These are phyloP conservation scores for Brachyhypopomus gauderio DNA, from an alignment of 2,113 vertebrate species.

Conservation along the genomic window DNA sequence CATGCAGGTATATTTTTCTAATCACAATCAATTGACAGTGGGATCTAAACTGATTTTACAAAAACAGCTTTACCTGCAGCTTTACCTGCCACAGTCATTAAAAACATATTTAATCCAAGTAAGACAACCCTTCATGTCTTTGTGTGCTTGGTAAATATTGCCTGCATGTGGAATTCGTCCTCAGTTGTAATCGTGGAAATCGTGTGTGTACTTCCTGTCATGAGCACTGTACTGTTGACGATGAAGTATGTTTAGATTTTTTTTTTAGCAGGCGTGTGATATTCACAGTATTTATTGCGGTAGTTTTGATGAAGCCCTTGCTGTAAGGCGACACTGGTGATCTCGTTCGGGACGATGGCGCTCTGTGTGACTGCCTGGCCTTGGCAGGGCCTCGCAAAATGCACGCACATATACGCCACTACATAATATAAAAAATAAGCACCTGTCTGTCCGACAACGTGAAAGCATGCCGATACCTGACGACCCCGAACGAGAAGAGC, in stretches of 20 bases:
- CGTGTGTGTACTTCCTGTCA: not conserved
- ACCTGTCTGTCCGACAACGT: too few species aligned
- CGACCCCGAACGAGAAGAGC: not conserved
- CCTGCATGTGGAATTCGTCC: not conserved
- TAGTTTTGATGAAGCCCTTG: not conserved
- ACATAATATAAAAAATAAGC: not conserved
- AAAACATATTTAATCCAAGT: not conserved
- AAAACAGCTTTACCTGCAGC: not conserved
- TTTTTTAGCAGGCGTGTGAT: not conserved
- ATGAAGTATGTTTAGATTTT: too few species aligned
- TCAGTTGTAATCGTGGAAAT: not conserved
- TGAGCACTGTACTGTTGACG: not conserved
- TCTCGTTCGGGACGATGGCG: not conserved
- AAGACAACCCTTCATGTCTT: not conserved
- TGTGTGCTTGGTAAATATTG: not conserved
- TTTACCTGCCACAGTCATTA: not conserved
- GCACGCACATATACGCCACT: not conserved
- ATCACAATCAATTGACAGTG: not conserved
- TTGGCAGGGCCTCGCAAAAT: not conserved
- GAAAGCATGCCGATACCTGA: not conserved
- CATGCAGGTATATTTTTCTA: not conserved
- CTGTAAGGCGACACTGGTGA: conserved; percentile 1
- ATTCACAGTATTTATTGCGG: not conserved
- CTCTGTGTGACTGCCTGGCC: not conserved
- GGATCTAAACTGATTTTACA: conserved; percentile 1